phyloP scores from a whole-genome alignment of 2,888 invertebrate genomes.

The Spisula subtruncata region DNA sequence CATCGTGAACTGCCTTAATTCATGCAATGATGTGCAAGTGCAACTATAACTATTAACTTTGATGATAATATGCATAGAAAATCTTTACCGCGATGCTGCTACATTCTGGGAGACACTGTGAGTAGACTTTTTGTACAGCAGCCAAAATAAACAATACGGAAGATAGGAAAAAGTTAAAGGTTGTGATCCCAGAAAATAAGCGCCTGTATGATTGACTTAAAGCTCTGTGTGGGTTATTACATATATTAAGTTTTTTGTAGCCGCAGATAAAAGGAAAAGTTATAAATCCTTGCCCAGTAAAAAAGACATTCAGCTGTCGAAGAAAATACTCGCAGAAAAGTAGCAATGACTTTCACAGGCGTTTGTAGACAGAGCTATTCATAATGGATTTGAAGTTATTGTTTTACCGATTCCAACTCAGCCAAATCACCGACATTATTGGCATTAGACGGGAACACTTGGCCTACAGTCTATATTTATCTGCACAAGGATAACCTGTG shows the following conservation, averaged over 20 bases:
- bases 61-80: neutral
- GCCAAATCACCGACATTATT: constrained; percentile 52
- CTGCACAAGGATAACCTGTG: constrained; percentile 3
- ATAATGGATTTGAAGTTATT: constrained; percentile 45
- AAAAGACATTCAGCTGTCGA: constrained; percentile 40
- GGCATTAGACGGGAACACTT: constrained; percentile 43
- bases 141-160: neutral
- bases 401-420: constrained; percentile 37
- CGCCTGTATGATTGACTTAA: neutral
- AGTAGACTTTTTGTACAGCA: neutral
- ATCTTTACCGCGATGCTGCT: neutral
- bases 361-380: constrained; percentile 44
- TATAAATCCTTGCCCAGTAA: constrained; percentile 29
- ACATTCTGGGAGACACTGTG: neutral
- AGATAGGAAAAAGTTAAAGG: neutral
- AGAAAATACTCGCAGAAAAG: constrained; percentile 23
- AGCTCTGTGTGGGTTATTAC: neutral
- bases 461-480: constrained; percentile 40
- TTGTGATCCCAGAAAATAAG: neutral
- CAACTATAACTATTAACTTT: no score
- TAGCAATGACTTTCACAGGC: constrained; percentile 41
- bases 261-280: constrained; percentile 16
- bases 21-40: no score
- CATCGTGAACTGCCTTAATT: no score
- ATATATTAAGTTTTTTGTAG: constrained; percentile 26